These are phyloP conservation scores for Dynastes grantii DNA, from an alignment of 2,888 invertebrate genomes.

Conservation along the genomic window DNA sequence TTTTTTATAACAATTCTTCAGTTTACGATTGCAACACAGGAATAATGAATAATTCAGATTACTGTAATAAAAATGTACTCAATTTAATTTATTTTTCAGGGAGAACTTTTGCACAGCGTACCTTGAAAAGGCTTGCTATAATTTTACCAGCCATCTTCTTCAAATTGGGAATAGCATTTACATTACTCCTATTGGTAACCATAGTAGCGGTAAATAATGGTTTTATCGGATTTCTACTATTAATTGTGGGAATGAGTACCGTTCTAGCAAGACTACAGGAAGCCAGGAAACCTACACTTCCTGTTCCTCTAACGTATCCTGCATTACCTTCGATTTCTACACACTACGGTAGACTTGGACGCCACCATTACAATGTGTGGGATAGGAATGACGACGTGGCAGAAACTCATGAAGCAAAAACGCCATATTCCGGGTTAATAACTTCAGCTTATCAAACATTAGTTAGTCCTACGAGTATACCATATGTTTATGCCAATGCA, in stretches of 20 bases:
- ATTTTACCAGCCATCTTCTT: conserved; percentile 83
- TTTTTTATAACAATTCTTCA: too few species aligned
- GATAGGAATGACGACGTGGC: conserved; percentile 54
- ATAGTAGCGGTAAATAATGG: conserved; percentile 85
- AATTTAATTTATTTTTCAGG: conserved; percentile 65
- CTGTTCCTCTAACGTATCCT: conserved; percentile 69
- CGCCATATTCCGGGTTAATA: conserved; percentile 6
- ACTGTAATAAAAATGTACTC: too few species aligned
- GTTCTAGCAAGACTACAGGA: conserved; percentile 67
- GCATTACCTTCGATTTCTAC: conserved; percentile 60
- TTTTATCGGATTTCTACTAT: conserved; percentile 77
- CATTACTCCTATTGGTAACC: conserved; percentile 79
- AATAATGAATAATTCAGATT: background rate
- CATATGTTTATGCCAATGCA: conserved; percentile 25
- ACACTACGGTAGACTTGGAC: conserved; percentile 51
- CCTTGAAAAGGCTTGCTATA: conserved; percentile 80
- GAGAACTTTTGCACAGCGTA: conserved; percentile 82
- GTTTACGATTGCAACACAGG: too few species aligned
- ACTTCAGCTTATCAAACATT: conserved; percentile 33
- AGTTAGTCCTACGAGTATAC: conserved; percentile 27
- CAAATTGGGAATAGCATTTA: conserved; percentile 84
- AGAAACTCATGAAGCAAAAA: conserved; percentile 18
- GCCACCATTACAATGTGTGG: conserved; percentile 54
- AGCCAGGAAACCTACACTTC: conserved; percentile 62
- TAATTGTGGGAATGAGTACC: conserved; percentile 68